These are phyloP conservation scores for Spea hammondii DNA, from an alignment of 2,797 vertebrate genomes.

Conservation along the genomic window DNA sequence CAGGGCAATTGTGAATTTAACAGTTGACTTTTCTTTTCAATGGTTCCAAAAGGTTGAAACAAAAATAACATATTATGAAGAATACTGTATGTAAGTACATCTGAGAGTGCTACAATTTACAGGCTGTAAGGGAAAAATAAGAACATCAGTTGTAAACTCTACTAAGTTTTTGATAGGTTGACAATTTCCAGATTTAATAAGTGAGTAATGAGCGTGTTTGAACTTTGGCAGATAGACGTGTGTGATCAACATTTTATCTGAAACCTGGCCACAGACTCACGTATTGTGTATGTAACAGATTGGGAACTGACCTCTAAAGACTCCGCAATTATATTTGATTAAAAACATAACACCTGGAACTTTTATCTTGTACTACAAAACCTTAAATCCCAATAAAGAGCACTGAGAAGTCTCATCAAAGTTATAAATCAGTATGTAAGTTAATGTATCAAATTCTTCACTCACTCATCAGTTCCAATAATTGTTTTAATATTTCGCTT, in stretches of 20 bases:
- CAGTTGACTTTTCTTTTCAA: neutral
- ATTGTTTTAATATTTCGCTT: neutral
- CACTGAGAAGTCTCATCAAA: too few species aligned
- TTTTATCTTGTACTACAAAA: conserved; percentile 5
- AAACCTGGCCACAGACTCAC: neutral
- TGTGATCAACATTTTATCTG: conserved; percentile 20
- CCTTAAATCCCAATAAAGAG: neutral
- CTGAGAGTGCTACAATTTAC: neutral
- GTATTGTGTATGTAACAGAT: neutral
- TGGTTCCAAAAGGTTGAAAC: neutral
- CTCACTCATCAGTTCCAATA: neutral
- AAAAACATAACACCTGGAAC: conserved; percentile 1
- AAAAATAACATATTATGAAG: neutral
- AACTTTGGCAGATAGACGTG: conserved; percentile 14
- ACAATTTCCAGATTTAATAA: conserved; percentile 13
- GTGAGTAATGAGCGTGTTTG: conserved; percentile 27
- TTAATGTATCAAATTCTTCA: neutral
- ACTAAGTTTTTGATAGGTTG: neutral
- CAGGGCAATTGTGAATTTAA: conserved; percentile 20
- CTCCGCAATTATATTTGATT: conserved; percentile 23
- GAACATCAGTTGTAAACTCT: neutral
- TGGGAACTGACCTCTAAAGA: neutral
- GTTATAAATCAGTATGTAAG: neutral
- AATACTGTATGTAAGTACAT: neutral
- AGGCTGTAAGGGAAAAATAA: neutral